These are phyloP conservation scores for Glyphotaelius pellucidus DNA, from an alignment of 2,888 invertebrate genomes.

Conservation along the genomic window DNA sequence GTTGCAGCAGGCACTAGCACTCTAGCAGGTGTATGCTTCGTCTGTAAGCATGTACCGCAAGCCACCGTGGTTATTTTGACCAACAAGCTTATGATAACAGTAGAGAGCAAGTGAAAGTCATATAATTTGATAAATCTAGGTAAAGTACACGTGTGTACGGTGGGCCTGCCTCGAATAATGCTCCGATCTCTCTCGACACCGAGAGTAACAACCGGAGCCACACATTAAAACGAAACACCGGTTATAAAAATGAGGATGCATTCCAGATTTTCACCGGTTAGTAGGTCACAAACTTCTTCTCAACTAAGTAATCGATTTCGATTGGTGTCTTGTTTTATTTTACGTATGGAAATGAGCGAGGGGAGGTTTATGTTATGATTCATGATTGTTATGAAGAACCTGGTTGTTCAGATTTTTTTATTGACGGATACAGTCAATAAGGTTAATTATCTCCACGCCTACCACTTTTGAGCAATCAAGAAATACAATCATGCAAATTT, in stretches of 20 bases:
- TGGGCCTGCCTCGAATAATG: not conserved
- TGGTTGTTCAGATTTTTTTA: too few relatives aligned
- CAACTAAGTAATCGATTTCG: not conserved
- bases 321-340: not conserved
- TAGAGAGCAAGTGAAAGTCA: slow-evolving; percentile 24
- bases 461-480: too few relatives aligned
- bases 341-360: not conserved
- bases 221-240: not conserved
- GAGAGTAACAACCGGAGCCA: not conserved
- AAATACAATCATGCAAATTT: not conserved
- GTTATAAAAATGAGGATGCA: not conserved
- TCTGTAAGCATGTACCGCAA: not conserved
- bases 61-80: not conserved
- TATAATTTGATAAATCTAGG: not conserved
- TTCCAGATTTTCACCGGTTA: not conserved
- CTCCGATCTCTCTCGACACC: not conserved
- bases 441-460: too few relatives aligned
- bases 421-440: too few relatives aligned
- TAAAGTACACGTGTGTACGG: not conserved
- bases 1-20: not conserved
- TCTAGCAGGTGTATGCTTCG: not conserved
- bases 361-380: not conserved
- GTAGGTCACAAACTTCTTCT: not conserved
- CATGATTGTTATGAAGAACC: too few relatives aligned
- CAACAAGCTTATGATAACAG: not conserved